A percentile compares a stretch with the other conserved stretches of the same genome.
phyloP scores from a whole-genome alignment of 1,140 invertebrate species.

The Eueides isabella region DNA sequence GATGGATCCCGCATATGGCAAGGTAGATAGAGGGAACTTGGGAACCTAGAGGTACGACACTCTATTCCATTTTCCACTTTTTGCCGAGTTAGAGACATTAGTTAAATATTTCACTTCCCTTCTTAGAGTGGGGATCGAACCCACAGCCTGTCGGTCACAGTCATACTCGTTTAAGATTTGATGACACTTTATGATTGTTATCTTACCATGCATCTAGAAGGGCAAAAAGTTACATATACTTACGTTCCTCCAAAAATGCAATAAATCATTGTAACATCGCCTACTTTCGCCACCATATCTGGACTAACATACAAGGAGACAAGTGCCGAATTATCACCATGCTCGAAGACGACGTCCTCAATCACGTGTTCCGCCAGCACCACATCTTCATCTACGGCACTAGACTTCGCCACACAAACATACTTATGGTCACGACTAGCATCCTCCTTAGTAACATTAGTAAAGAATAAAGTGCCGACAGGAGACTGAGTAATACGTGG shows the following conservation, averaged over 20 bases:
- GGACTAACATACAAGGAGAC: constrained; percentile 56
- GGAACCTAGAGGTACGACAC: no score
- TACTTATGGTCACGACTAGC: constrained; percentile 55
- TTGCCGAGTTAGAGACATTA: no score
- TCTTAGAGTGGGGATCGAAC: no score
- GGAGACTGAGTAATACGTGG: constrained; percentile 50
- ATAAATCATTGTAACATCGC: constrained; percentile 56
- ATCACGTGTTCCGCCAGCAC: constrained; percentile 58
- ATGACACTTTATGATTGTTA: no score
- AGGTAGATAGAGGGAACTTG: no score
- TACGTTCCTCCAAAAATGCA: constrained; percentile 72
- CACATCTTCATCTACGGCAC: constrained; percentile 49
- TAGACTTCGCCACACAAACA: constrained; percentile 57
- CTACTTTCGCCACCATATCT: constrained; percentile 53
- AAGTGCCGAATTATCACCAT: constrained; percentile 42
- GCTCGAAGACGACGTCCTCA: constrained; percentile 44
- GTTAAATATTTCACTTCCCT: no score
- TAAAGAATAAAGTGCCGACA: constrained; percentile 58
- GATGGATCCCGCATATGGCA: no score
- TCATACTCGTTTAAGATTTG: no score
- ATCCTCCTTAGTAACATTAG: constrained; percentile 57
- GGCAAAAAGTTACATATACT: constrained; percentile 42
- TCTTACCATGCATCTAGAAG: no score
- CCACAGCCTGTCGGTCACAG: no score
- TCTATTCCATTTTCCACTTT: no score